These are phyloP conservation scores for Vipera latastei DNA, from an alignment of 2,797 vertebrate species.

Conservation along the genomic window DNA sequence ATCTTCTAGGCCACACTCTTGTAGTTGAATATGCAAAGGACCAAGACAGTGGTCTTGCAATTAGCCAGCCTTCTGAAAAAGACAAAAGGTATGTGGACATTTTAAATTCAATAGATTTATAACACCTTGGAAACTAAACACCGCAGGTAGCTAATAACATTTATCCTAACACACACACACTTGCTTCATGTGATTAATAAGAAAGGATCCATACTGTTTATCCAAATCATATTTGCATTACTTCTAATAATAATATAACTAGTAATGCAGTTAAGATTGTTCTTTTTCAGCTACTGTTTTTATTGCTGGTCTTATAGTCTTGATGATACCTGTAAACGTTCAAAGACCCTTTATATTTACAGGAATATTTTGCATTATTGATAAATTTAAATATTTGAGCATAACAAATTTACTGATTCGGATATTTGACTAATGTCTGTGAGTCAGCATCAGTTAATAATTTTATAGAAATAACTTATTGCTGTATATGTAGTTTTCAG, in stretches of 20 bases:
- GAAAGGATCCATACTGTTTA: not conserved
- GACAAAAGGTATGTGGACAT: constrained; percentile 71
- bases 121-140: not conserved
- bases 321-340: not conserved
- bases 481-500: not conserved
- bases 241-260: not conserved
- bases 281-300: not conserved
- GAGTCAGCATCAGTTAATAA: not conserved
- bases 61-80: constrained; percentile 80
- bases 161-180: not conserved
- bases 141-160: not conserved
- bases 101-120: not conserved
- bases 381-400: not conserved
- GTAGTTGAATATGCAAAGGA: constrained; percentile 91
- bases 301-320: not conserved
- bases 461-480: not conserved
- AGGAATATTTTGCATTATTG: not conserved
- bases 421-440: not conserved
- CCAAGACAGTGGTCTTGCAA: constrained; percentile 76
- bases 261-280: not conserved
- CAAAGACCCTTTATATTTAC: not conserved
- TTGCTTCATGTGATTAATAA: not conserved
- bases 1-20: constrained; percentile 85
- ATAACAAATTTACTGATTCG: not conserved
- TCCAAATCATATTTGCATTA: not conserved